These are phyloP conservation scores for Tetrax tetrax DNA, from an alignment of 2,113 vertebrate species.

Conservation along the genomic window DNA sequence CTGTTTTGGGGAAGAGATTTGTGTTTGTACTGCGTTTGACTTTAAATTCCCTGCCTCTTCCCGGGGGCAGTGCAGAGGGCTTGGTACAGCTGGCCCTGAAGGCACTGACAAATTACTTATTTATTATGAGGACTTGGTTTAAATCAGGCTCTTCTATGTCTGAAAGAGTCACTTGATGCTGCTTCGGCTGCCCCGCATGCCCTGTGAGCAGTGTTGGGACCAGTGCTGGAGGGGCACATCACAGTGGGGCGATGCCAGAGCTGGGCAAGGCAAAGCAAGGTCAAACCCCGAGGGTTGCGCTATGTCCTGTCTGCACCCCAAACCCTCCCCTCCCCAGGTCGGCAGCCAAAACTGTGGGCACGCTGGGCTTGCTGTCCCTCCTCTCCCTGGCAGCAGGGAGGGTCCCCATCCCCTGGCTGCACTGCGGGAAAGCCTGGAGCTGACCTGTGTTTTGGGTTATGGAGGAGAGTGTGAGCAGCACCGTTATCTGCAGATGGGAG, in stretches of 20 bases:
- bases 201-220: fast-evolving
- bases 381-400: background rate
- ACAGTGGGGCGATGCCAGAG: fast-evolving
- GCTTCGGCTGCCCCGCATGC: background rate
- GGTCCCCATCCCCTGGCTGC: background rate
- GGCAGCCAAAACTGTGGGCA: background rate
- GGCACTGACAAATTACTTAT: background rate
- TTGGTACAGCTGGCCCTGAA: background rate
- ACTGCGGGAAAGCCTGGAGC: background rate
- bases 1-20: background rate
- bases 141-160: background rate
- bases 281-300: fast-evolving
- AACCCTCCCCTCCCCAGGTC: fast-evolving
- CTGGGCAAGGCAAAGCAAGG: background rate
- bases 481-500: background rate
- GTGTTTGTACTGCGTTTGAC: background rate
- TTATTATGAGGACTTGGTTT: background rate
- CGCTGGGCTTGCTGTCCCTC: fast-evolving
- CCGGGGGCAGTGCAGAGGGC: background rate
- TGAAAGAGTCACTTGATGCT: background rate
- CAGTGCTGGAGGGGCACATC: fast-evolving
- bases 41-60: background rate
- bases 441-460: background rate
- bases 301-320: background rate
- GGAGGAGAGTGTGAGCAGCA: background rate